Base-by-base conservation (phyloP, 2,797 vertebrate genomes). In the Cheirogaleus major region DNA sequence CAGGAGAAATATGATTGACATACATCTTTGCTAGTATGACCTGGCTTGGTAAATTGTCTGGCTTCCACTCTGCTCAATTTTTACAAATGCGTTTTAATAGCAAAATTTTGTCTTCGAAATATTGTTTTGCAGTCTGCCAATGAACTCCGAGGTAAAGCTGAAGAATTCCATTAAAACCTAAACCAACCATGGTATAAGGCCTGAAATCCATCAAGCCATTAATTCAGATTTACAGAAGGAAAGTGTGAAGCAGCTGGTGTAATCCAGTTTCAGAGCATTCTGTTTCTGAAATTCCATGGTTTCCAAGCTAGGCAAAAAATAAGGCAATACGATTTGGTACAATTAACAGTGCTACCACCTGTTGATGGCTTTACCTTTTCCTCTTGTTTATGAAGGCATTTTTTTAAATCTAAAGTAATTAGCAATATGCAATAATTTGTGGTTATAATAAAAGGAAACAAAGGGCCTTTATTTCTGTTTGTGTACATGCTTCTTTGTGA, bases 151-250 rank as follows among this genome's bases (percentile, higher is more conserved):
- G 10, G 50, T 43, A 43, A 80, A 95, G 35, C 59, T 87, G 82
- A 89, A 93, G 82, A 93, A 96, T 91, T 91, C 88, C 73, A 69
- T 91, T 96, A 90, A 96, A 84, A 92, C 23, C 43, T 93, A 88
- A 97, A 43, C 92, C 75, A 85, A 52, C 84, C 84, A 1, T 69
- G 87, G 52, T 1, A 0, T 52, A 67, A 96, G 97, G n/a, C 72
- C 84, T 96, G 50, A 96, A 97, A 95, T 83, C 87, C 72, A n/a
- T 86, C 41, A 72, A 35, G 23, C 96, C 0, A 27, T 97, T 96
- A 59, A 63, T 87, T 97, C 72, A 41, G 75, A 69, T 57, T 95
- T 92, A 63, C 0, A 67, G 52, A 84, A 85, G 67, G n/a, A 12
- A 22, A n/a, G 45, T 32, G 41, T 72, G 69, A 80, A 95, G 93